Base-by-base conservation (phyloP, 2,888 invertebrate genomes). In the Diaperis boleti region DNA sequence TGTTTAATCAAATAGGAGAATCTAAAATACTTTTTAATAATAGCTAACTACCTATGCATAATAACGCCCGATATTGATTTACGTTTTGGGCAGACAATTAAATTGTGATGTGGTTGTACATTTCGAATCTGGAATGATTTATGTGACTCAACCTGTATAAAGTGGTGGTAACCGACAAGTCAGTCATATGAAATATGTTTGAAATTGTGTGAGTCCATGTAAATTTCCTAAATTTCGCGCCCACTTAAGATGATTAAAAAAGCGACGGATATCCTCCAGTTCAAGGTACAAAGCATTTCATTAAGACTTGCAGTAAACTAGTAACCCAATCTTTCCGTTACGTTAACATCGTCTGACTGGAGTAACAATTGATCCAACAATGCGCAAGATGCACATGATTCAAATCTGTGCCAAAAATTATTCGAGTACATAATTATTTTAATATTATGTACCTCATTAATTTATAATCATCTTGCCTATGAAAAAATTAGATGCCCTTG, bases 261-360 rank as follows among this genome's bases (percentile, higher is more conserved):
- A 60, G 44, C 44, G 52, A 55, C 61, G 61, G 61, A 61, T 55
- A 55, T 61, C 54, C 61, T 52, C 45, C 50, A 55, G 61, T 45
- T 56, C 47, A 44, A 20, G 33, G 33, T 50, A 39, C 11, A 33
- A 49, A 41, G 44, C 26, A 26, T 54, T 54, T 47, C 26, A 60
- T 66, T 66, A 63, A 56, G 52, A 47, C 37, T 42, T 62, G 60
- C 62, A 65, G 56, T 56, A 55, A 52, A 59, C 49, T 49, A 61
- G 59, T 52, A 59, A 55, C 56, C 54, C 50, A 47, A 59, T 62
- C 62, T 59, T 66, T 56, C 56, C 45, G 60, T 65, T 62, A 62
- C 54, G 54, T 57, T 52, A 57, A 42, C 35, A 17, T 37, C 26
- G 20, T 54, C 52, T 63, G 63, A 63, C 59, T 31, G 4, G 59